phyloP scores from a whole-genome alignment of 2,888 invertebrate species.

The Polymixis lichenea region DNA sequence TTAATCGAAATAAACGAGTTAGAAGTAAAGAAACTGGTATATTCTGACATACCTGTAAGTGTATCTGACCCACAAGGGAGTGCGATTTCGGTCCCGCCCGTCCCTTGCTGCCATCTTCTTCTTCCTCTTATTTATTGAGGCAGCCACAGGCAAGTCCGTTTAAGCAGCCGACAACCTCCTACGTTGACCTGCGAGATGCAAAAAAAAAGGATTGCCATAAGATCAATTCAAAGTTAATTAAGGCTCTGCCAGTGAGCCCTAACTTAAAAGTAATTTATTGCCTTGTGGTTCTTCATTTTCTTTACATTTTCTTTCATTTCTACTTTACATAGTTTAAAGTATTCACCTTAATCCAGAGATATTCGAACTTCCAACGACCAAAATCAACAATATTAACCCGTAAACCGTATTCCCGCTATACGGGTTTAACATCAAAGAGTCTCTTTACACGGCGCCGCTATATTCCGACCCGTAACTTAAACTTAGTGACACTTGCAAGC shows the following conservation, averaged over 20 bases:
- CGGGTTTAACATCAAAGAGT: slow-evolving; percentile 9
- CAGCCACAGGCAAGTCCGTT: too few relatives aligned
- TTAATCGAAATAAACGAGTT: background rate
- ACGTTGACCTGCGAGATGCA: too few relatives aligned
- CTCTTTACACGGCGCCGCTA: background rate
- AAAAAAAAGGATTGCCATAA: too few relatives aligned
- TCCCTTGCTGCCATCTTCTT: too few relatives aligned
- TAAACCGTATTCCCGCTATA: background rate
- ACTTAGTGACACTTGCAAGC: slow-evolving; percentile 46
- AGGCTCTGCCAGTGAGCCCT: background rate
- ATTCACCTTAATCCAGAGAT: background rate
- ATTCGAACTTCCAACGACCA: background rate
- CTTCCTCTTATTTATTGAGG: too few relatives aligned
- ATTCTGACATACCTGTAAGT: background rate
- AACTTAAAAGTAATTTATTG: background rate
- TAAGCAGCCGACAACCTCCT: too few relatives aligned
- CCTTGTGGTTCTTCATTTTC: background rate
- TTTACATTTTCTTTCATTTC: too few relatives aligned
- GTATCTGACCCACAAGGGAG: background rate
- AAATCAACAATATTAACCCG: background rate
- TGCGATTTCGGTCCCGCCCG: too few relatives aligned
- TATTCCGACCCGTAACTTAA: background rate
- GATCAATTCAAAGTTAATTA: background rate
- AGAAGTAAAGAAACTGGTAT: background rate
- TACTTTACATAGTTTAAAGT: background rate